phyloP scores from a whole-genome alignment of 2,888 invertebrate genomes.

The Apomyelois bistriatella region DNA sequence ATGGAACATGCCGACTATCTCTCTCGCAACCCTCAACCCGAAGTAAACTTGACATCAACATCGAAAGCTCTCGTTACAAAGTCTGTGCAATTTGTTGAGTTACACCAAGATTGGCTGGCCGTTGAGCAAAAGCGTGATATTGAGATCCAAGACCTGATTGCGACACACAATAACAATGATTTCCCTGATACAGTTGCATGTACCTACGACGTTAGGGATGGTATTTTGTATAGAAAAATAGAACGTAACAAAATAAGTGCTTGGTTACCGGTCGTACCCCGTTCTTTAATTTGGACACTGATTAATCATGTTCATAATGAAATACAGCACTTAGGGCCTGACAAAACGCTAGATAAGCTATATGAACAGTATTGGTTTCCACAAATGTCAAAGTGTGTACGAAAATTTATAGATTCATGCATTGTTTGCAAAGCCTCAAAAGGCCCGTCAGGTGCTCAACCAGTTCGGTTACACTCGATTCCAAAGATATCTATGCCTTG shows the following conservation, averaged over 20 bases:
- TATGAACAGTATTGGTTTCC: slow-evolving; percentile 33
- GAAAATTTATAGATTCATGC: slow-evolving; percentile 26
- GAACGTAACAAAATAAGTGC: not conserved
- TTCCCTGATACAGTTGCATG: not conserved
- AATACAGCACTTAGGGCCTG: slow-evolving; percentile 26
- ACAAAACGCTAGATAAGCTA: slow-evolving; percentile 30
- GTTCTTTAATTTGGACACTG: slow-evolving; percentile 23
- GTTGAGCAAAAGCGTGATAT: slow-evolving; percentile 31
- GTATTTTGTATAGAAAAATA: not conserved
- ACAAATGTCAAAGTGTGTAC: slow-evolving; percentile 24
- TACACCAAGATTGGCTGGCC: slow-evolving; percentile 21
- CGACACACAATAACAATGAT: slow-evolving; percentile 7
- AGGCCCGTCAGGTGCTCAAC: slow-evolving; percentile 23
- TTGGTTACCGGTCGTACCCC: not conserved
- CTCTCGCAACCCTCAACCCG: slow-evolving; percentile 23
- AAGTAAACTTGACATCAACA: too few relatives aligned
- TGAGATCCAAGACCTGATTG: slow-evolving; percentile 24
- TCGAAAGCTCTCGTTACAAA: not conserved
- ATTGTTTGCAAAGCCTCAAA: slow-evolving; percentile 19
- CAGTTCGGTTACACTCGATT: slow-evolving; percentile 24
- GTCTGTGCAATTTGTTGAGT: not conserved
- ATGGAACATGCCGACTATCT: slow-evolving; percentile 27
- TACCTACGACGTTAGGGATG: slow-evolving; percentile 27
- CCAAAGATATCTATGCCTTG: slow-evolving; percentile 22
- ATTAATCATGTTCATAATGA: slow-evolving; percentile 27